Evolutionary conservation across 2,797 vertebrate genomes (phyloP).

Genomic region (Paramormyrops hopkinsi): DNA sequence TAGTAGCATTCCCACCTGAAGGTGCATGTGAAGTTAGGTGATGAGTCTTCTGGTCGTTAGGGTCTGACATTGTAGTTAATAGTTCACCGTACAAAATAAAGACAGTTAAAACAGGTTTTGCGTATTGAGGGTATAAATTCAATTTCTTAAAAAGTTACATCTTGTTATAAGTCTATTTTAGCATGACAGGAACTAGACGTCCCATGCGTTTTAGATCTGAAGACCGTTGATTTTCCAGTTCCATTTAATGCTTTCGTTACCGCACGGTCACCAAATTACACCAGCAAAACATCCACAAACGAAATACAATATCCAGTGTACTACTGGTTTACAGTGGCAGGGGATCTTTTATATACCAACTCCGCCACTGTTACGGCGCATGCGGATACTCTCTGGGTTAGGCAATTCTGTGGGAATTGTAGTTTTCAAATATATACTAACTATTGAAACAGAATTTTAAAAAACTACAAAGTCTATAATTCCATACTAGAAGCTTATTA

Average conservation of each 20-base stretch:
- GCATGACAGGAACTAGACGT: not conserved
- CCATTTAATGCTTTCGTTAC: conserved; percentile 49
- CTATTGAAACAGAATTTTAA: not conserved
- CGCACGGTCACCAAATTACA: conserved; percentile 40
- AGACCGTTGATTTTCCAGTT: conserved; percentile 6
- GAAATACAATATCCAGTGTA: conserved; percentile 47
- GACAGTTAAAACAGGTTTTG: not conserved
- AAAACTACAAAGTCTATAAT: conserved; percentile 35
- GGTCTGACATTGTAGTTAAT: conserved; percentile 15
- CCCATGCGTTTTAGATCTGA: not conserved
- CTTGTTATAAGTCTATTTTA: not conserved
- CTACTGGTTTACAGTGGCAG: conserved; percentile 55
- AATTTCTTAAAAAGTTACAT: not conserved
- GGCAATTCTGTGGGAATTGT: conserved; percentile 48
- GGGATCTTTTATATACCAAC: conserved; percentile 57
- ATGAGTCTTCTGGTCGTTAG: conserved; percentile 28
- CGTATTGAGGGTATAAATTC: not conserved
- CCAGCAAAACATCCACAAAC: not conserved
- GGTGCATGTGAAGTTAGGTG: conserved; percentile 39
- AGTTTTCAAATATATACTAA: conserved; percentile 33
- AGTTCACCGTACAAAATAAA: not conserved
- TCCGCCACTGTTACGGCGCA: conserved; percentile 53
- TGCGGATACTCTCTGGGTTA: conserved; percentile 32
- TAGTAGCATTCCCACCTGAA: conserved; percentile 55
- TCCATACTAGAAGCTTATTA: conserved; percentile 30